phyloP scores from a whole-genome alignment of 2,797 vertebrate species.

The Crenichthys baileyi region DNA sequence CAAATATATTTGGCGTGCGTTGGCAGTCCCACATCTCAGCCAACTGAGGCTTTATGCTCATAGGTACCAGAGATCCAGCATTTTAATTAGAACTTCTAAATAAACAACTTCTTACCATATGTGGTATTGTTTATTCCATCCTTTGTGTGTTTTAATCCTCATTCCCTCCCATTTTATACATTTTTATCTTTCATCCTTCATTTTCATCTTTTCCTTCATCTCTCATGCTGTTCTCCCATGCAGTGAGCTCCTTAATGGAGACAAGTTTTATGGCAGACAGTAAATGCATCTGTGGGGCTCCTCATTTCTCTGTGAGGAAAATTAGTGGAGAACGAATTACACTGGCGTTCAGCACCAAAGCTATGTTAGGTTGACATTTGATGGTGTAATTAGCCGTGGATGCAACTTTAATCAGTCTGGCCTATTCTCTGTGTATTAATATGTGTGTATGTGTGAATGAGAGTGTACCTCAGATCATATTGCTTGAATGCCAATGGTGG shows the following conservation, averaged over 20 bases:
- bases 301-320: slow-evolving; percentile 73
- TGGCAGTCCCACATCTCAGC: background rate
- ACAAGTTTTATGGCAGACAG: slow-evolving; percentile 74
- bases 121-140: background rate
- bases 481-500: slow-evolving; percentile 72
- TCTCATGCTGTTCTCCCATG: slow-evolving; percentile 49
- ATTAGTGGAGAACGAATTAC: slow-evolving; percentile 75
- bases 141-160: background rate
- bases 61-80: background rate
- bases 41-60: background rate
- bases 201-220: slow-evolving; percentile 25
- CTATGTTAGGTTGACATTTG: slow-evolving; percentile 74
- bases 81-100: background rate
- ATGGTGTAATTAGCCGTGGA: slow-evolving; percentile 78
- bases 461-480: slow-evolving; percentile 70
- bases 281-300: slow-evolving; percentile 75
- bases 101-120: background rate
- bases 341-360: slow-evolving; percentile 64
- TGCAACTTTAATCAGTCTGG: slow-evolving; percentile 75
- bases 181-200: slow-evolving; percentile 27
- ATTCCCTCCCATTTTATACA: background rate
- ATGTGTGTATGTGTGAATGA: slow-evolving; percentile 33
- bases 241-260: slow-evolving; percentile 65
- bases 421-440: slow-evolving; percentile 51
- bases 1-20: background rate